Conservation (phyloP, 1,140 invertebrate species). For the Achatina immaculata region DNA sequence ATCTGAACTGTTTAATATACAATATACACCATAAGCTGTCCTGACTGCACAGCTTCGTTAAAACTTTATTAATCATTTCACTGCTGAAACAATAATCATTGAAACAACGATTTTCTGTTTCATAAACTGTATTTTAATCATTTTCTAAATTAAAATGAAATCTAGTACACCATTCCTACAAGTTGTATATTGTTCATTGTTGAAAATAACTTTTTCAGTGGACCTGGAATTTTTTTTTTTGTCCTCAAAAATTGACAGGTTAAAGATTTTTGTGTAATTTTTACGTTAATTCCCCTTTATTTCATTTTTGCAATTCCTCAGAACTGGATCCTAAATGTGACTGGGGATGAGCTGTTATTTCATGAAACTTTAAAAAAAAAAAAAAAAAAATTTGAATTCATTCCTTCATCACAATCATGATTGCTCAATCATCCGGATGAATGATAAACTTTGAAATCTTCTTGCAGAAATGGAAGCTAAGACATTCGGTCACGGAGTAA, state of each 20-base stretch:
- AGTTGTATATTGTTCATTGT: not conserved
- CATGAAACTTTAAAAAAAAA: not conserved
- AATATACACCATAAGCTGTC: too few relatives aligned
- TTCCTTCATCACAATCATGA: not conserved
- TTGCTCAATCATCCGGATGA: not conserved
- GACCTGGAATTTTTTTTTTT: not conserved
- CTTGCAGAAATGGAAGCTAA: not conserved
- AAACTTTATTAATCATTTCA: too few relatives aligned
- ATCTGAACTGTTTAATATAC: too few relatives aligned
- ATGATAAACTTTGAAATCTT: not conserved
- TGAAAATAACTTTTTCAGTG: not conserved
- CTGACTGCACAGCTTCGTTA: too few relatives aligned
- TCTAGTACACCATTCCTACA: not conserved
- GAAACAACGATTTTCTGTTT: not conserved
- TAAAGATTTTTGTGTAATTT: not conserved
- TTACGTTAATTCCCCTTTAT: not conserved
- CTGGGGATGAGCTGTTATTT: not conserved
- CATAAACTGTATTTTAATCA: not conserved
- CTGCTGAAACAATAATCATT: too few relatives aligned
- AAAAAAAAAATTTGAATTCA: not conserved
- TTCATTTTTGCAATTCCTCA: not conserved
- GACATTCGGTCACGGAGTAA: not conserved
- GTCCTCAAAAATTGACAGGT: not conserved
- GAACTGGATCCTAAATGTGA: not conserved
- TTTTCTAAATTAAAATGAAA: not conserved